Percentiles rank a stretch among this genome's conserved stretches.
Evolutionary conservation across 2,888 invertebrate genomes (phyloP).

Genomic region (Dasypolia templi): DNA sequence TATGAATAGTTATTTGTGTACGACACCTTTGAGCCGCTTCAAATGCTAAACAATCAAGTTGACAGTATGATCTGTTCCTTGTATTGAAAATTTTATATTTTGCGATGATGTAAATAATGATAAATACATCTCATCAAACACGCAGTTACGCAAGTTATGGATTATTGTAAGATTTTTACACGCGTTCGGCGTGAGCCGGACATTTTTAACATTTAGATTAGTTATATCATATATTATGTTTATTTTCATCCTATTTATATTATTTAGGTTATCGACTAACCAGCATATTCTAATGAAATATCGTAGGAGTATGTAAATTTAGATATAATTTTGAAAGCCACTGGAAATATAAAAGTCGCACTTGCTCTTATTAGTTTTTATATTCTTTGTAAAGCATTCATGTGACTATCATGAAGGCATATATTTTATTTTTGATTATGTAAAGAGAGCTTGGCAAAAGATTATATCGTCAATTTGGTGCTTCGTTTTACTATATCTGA

Average conservation of each 20-base stretch:
- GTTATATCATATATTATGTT: slow-evolving; percentile 74
- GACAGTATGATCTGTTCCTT: slow-evolving; percentile 68
- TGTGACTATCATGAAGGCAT: slow-evolving; percentile 66
- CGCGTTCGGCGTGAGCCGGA: slow-evolving; percentile 64
- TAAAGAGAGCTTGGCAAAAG: slow-evolving; percentile 87
- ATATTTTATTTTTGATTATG: slow-evolving; percentile 77
- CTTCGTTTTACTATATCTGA: slow-evolving; percentile 88
- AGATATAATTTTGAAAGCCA: slow-evolving; percentile 68
- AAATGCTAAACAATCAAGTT: slow-evolving; percentile 55
- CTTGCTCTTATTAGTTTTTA: slow-evolving; percentile 67
- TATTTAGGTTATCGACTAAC: slow-evolving; percentile 79
- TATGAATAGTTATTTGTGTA: slow-evolving; percentile 74
- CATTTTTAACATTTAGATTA: slow-evolving; percentile 78
- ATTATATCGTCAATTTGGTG: slow-evolving; percentile 88
- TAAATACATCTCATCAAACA: slow-evolving; percentile 63
- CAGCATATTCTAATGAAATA: slow-evolving; percentile 77
- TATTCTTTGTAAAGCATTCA: slow-evolving; percentile 62
- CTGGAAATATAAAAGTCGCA: slow-evolving; percentile 65
- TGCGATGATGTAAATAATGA: slow-evolving; percentile 78
- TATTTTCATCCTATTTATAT: slow-evolving; percentile 83
- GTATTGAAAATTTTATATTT: slow-evolving; percentile 74
- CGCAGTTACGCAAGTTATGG: slow-evolving; percentile 58
- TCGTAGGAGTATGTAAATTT: slow-evolving; percentile 69
- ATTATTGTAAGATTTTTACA: slow-evolving; percentile 61
- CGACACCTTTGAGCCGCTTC: slow-evolving; percentile 75